Conservation (phyloP, 2,797 vertebrate genomes). For the Arrhamphus sclerolepis region DNA sequence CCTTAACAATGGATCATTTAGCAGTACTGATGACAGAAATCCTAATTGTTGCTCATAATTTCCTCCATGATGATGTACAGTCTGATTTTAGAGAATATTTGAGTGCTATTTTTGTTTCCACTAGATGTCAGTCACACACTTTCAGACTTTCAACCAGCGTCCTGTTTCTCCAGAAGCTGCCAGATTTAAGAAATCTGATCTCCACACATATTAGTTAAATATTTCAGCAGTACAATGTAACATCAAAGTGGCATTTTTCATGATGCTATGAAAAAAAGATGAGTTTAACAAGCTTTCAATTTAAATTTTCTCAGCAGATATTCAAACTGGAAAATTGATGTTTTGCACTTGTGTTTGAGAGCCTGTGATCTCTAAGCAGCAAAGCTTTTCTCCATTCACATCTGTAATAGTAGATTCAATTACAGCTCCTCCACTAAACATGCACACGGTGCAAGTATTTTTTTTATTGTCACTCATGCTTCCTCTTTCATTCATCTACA, state of each 20-base stretch:
- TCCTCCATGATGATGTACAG: no score
- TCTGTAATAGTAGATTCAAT: no score
- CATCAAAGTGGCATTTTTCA: not conserved
- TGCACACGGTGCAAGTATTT: not conserved
- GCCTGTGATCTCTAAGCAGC: not conserved
- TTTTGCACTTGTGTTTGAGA: no score
- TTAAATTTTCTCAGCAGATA: not conserved
- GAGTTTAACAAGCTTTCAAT: not conserved
- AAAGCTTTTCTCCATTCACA: slow-evolving; percentile 12
- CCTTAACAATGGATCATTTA: no score
- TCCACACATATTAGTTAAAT: no score
- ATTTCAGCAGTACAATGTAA: no score
- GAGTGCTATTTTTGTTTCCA: slow-evolving; percentile 40
- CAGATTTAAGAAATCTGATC: no score
- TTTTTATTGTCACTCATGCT: slow-evolving; percentile 21
- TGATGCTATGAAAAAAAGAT: not conserved
- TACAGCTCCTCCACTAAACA: no score
- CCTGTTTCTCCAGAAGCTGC: not conserved
- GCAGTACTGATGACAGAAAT: not conserved
- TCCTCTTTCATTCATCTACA: slow-evolving; percentile 4
- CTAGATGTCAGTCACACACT: slow-evolving; percentile 74
- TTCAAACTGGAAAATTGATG: not conserved
- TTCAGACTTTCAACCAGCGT: slow-evolving; percentile 2
- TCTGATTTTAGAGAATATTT: not conserved
- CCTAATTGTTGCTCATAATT: not conserved